Evolutionary conservation across 2,888 invertebrate species (phyloP).

Genomic region (Halictus ligatus): DNA sequence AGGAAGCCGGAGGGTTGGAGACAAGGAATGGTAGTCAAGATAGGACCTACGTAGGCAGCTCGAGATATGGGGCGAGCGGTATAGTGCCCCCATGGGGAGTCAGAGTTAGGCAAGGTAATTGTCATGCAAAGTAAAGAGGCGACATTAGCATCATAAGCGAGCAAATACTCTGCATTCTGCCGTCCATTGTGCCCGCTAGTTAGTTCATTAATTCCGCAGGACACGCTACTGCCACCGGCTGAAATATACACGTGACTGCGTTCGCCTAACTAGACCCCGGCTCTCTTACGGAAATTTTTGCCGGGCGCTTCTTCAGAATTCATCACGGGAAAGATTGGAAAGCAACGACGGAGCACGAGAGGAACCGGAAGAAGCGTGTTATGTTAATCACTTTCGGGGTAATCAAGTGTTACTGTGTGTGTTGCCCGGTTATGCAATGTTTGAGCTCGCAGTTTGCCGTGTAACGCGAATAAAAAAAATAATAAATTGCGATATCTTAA

Average conservation of each 20-base stretch:
- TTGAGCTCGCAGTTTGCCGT: neutral
- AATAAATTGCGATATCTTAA: neutral
- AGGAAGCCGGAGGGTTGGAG: constrained; percentile 34
- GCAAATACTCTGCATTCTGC: constrained; percentile 80
- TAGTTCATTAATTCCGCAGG: constrained; percentile 80
- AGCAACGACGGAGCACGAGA: neutral
- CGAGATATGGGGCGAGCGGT: constrained; percentile 53
- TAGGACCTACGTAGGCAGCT: constrained; percentile 36
- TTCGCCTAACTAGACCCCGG: constrained; percentile 16
- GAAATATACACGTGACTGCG: constrained; percentile 50
- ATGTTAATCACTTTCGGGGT: neutral
- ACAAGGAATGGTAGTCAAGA: constrained; percentile 35
- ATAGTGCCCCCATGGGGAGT: constrained; percentile 53
- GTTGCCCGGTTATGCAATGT: neutral
- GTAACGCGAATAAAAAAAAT: neutral
- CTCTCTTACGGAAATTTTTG: constrained; percentile 4
- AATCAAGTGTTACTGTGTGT: neutral
- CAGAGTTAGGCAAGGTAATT: constrained; percentile 76
- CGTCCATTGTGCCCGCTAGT: constrained; percentile 78
- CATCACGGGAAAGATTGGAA: neutral
- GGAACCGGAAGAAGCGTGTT: neutral
- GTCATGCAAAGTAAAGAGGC: constrained; percentile 82
- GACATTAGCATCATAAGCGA: constrained; percentile 82
- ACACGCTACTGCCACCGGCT: constrained; percentile 48
- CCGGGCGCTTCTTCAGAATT: neutral